Evolutionary conservation across 2,888 invertebrate genomes (phyloP).

Genomic region (Ormyrus nitidulus): DNA sequence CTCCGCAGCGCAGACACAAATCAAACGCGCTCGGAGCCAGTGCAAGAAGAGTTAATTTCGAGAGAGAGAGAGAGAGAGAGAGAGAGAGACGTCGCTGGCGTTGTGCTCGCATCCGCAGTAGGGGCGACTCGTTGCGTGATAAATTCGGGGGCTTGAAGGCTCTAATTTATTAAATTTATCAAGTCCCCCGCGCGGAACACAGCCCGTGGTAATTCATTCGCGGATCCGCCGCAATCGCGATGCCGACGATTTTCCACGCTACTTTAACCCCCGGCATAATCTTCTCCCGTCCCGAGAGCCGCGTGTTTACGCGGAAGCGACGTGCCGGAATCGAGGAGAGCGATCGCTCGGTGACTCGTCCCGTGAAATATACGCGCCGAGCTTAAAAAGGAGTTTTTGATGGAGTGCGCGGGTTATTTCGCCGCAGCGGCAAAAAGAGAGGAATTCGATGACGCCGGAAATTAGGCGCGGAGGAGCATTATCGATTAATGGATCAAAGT

Average conservation of each 20-base stretch:
- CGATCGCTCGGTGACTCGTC: background rate
- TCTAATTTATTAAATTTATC: constrained; percentile 71
- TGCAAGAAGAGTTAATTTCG: constrained; percentile 31
- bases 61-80: constrained; percentile 7
- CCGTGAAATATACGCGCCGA: too few relatives aligned
- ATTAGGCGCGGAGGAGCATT: too few relatives aligned
- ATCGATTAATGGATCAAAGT: too few relatives aligned
- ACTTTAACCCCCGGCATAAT: constrained; percentile 32
- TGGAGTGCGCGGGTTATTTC: too few relatives aligned
- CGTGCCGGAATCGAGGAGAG: background rate
- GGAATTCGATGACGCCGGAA: too few relatives aligned
- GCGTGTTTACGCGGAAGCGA: constrained; percentile 19
- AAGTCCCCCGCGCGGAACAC: constrained; percentile 47
- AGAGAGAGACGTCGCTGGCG: constrained; percentile 16
- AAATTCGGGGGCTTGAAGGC: constrained; percentile 66
- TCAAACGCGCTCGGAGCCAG: constrained; percentile 5
- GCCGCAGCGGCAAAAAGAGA: too few relatives aligned
- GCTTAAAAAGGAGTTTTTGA: too few relatives aligned
- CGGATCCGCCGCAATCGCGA: constrained; percentile 45
- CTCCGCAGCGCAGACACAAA: constrained; percentile 3
- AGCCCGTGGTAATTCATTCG: constrained; percentile 51
- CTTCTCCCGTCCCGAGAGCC: constrained; percentile 10
- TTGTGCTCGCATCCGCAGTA: background rate
- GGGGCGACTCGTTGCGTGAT: constrained; percentile 62
- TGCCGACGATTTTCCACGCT: constrained; percentile 42